phyloP scores from a whole-genome alignment of 2,797 vertebrate species.

The Myotis pilosus region DNA sequence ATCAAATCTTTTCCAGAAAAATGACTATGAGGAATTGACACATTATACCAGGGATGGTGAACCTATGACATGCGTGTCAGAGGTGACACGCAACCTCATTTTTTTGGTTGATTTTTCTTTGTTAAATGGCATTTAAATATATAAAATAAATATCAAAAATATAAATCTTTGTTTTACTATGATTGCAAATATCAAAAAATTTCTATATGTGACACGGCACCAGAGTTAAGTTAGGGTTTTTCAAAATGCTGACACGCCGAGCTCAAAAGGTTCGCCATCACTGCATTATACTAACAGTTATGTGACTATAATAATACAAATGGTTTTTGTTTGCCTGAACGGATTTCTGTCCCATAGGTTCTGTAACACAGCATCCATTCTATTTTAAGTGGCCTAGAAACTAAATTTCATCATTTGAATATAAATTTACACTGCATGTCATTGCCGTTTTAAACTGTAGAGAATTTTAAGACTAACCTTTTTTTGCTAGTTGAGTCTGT shows the following conservation, averaged over 20 bases:
- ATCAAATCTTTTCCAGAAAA: constrained; percentile 12
- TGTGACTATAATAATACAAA: constrained; percentile 35
- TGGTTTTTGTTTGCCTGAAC: constrained; percentile 28
- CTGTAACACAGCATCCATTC: neutral
- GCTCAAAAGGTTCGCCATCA: no score
- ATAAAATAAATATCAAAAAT: no score
- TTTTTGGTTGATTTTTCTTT: no score
- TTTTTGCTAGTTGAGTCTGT: constrained; percentile 24
- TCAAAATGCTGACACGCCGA: no score
- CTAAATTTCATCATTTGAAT: constrained; percentile 48
- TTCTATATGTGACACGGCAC: no score
- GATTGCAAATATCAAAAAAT: no score
- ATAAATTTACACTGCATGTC: neutral
- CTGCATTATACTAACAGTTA: neutral
- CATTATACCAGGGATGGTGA: neutral
- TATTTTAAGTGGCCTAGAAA: neutral
- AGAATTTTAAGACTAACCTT: constrained; percentile 48
- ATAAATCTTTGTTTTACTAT: no score
- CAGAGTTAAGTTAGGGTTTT: no score
- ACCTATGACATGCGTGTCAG: no score
- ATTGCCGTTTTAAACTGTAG: constrained; percentile 52
- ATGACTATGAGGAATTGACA: neutral
- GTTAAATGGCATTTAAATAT: no score
- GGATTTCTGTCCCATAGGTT: neutral
- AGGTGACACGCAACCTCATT: no score